Conservation (phyloP, 1,140 invertebrate species). For the Doryteuthis pealeii region DNA sequence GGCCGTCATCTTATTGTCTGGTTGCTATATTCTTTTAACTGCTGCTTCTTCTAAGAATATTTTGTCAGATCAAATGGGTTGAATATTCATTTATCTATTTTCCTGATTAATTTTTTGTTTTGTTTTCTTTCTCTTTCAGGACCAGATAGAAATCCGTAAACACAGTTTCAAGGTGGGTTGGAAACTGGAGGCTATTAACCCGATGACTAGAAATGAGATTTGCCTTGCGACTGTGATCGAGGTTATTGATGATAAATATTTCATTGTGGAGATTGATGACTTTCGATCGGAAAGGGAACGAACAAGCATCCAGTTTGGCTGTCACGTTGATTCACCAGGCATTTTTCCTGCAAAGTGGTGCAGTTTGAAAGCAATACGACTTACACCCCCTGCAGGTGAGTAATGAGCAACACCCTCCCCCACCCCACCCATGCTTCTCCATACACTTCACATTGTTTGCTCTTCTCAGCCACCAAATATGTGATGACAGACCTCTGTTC, state of each 20-base stretch:
- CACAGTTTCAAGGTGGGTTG: slow-evolving; percentile 67
- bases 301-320: slow-evolving; percentile 46
- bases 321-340: slow-evolving; percentile 51
- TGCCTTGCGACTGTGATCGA: slow-evolving; percentile 71
- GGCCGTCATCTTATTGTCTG: too few species aligned
- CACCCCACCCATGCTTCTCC: too few species aligned
- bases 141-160: slow-evolving; percentile 39
- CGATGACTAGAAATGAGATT: slow-evolving; percentile 67
- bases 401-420: too few species aligned
- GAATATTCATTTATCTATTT: too few species aligned
- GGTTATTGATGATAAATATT: slow-evolving; percentile 70
- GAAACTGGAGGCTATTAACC: slow-evolving; percentile 74
- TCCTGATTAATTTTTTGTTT: too few species aligned
- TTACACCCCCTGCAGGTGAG: slow-evolving; percentile 53
- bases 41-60: too few species aligned
- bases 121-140: slow-evolving; percentile 36
- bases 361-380: slow-evolving; percentile 47
- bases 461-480: too few species aligned
- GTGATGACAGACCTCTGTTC: too few species aligned
- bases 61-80: too few species aligned
- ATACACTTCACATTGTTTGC: too few species aligned
- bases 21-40: too few species aligned
- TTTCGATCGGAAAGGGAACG: slow-evolving; percentile 20
- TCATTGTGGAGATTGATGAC: slow-evolving; percentile 67
- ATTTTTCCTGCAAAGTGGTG: slow-evolving; percentile 60